phyloP scores from a whole-genome alignment of 2,113 vertebrate species.

The Alethe castanea region DNA sequence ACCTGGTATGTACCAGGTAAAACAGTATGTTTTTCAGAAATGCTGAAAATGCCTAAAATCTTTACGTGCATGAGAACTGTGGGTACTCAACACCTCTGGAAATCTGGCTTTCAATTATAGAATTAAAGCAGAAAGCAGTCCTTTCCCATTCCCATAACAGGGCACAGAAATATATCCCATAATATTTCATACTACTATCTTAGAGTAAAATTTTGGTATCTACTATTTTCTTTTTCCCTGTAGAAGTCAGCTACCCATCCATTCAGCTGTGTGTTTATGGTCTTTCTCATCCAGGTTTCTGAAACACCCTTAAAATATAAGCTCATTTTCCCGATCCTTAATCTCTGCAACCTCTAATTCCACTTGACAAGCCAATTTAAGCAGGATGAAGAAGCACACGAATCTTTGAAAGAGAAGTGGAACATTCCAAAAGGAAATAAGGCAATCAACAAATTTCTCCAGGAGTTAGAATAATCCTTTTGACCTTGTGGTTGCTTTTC shows the following conservation, averaged over 20 bases:
- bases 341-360: conserved; percentile 23
- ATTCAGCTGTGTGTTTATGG: not conserved
- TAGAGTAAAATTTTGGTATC: not conserved
- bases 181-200: not conserved
- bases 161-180: not conserved
- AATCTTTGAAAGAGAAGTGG: not conserved
- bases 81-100: not conserved
- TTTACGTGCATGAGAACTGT: not conserved
- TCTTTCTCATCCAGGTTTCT: not conserved
- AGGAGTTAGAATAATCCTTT: not conserved
- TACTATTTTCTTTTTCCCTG: not conserved
- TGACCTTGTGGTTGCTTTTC: not conserved
- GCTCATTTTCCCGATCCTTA: conserved; percentile 14
- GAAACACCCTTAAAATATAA: not conserved
- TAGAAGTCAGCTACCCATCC: not conserved
- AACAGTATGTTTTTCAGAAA: not conserved
- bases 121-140: not conserved
- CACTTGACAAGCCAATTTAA: not conserved
- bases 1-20: not conserved
- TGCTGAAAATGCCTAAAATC: not conserved
- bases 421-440: conserved; percentile 22
- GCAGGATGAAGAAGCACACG: not conserved
- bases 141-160: not conserved
- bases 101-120: not conserved
- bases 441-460: conserved; percentile 9